Evolutionary conservation across 2,113 vertebrate genomes (phyloP).

Genomic region (Nibea coibor): DNA sequence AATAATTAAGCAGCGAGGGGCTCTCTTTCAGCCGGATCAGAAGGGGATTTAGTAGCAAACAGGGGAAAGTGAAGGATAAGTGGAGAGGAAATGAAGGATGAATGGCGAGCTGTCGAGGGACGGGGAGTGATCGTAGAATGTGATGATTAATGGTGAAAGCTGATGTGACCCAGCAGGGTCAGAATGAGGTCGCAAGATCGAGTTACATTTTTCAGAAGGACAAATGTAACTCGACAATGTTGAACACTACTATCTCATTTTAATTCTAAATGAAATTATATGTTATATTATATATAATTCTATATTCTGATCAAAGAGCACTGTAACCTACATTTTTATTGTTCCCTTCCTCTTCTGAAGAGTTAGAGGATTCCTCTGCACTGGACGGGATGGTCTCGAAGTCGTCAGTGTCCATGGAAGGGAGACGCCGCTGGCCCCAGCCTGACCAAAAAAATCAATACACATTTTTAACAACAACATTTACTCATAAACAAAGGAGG

Average conservation of each 20-base stretch:
- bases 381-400: conserved; percentile 93
- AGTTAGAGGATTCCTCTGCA: conserved; percentile 91
- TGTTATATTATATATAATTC: no score
- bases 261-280: not conserved
- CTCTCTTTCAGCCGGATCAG: conserved; percentile 41
- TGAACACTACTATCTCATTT: not conserved
- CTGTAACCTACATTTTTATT: conserved; percentile 84
- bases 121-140: conserved; percentile 15
- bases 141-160: conserved; percentile 38
- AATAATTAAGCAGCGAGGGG: conserved; percentile 64
- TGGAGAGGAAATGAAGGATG: conserved; percentile 28
- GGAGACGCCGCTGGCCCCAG: conserved; percentile 86
- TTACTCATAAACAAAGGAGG: not conserved
- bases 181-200: not conserved
- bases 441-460: conserved; percentile 77
- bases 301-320: no score
- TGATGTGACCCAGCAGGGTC: conserved; percentile 6
- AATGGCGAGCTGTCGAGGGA: conserved; percentile 23
- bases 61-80: conserved; percentile 24
- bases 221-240: conserved; percentile 7
- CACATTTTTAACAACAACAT: conserved; percentile 4
- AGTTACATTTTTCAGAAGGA: not conserved
- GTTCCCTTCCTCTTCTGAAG: conserved; percentile 89
- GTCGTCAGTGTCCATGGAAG: conserved; percentile 89
- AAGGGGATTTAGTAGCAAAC: conserved; percentile 35